These are phyloP conservation scores for Bubo blakistoni DNA, from an alignment of 2,113 vertebrate species.

Conservation along the genomic window DNA sequence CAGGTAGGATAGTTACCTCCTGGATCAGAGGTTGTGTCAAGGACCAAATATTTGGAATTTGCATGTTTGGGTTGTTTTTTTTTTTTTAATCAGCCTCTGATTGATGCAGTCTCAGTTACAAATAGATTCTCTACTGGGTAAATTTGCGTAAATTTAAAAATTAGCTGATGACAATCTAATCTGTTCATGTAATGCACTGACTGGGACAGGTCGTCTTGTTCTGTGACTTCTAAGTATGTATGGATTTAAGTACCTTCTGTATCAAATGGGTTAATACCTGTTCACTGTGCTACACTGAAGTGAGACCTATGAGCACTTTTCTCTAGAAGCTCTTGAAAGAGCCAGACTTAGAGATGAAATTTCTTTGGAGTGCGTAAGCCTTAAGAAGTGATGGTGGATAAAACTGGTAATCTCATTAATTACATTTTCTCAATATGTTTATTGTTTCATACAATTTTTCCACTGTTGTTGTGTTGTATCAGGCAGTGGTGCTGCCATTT, in stretches of 20 bases:
- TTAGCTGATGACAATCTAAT: background rate
- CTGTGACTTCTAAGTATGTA: background rate
- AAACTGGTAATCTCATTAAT: background rate
- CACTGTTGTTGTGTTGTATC: background rate
- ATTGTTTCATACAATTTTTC: background rate
- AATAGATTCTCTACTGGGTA: background rate
- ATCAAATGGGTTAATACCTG: background rate
- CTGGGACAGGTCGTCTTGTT: background rate
- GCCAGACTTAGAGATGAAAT: background rate
- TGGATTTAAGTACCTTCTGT: background rate
- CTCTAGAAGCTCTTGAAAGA: background rate
- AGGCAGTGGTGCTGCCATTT: background rate
- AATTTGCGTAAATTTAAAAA: background rate
- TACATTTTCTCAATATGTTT: background rate
- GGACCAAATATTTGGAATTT: background rate
- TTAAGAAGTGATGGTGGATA: background rate
- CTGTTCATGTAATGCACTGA: background rate
- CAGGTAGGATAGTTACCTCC: background rate
- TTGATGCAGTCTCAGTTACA: background rate
- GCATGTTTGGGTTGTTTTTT: background rate
- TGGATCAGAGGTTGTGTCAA: background rate
- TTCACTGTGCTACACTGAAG: background rate
- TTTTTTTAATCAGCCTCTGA: background rate
- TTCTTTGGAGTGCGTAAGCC: background rate
- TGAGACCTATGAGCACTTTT: accelerated